Base-by-base conservation (phyloP, 2,113 vertebrate species). In the Chlorocebus sabaeus region DNA sequence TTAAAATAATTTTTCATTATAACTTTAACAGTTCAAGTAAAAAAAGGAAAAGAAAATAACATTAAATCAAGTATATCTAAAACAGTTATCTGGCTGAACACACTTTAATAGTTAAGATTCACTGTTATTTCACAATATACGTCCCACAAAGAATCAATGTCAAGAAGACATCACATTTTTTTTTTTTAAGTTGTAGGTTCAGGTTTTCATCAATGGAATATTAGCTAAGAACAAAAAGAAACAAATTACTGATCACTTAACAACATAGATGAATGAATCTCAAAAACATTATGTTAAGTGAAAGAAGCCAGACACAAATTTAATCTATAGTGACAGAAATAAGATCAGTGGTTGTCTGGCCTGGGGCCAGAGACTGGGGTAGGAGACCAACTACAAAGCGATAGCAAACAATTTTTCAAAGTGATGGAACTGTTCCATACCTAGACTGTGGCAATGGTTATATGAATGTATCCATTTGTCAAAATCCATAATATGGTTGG, bases 1-100 rank as follows among this genome's bases (percentile, higher is more conserved):
- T 94, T 70, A 92, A 90, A 94, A 86, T 85, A 86, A 70, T 78
- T 88, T 95, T 76, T 93, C 82, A 91, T 67, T 83, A 32, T 57
- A 95, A 83, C 25, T 59, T 68, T 89, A 72, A 83, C 27, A 81
- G 16, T 90, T 93, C n/a, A 93, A 79, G 61, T 79, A 96, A 23
- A 79, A 93, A 94, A 91, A 84, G 17, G 35, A 90, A 90, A 90
- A 82, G 14, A 90, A 93, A 76, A 75, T 76, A 86, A 67, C 70
- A 68, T 76, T 57, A 93, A 96, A 57, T 82, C 5, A 57, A 91
- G 23, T 80, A 1, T 9, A 89, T 73, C 64, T 80, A 73, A 90
- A 95, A 73, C 18, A 45, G 17, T 27, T 83, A 73, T 79, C 67
- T 45, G 38, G n/a, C 67, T 94, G 89, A 84, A 75, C 7, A 61